A percentile compares a stretch with the other conserved stretches of the same genome.
These are phyloP conservation scores for Lindbergichthys nudifrons DNA, from an alignment of 2,797 vertebrate species.

Conservation along the genomic window DNA sequence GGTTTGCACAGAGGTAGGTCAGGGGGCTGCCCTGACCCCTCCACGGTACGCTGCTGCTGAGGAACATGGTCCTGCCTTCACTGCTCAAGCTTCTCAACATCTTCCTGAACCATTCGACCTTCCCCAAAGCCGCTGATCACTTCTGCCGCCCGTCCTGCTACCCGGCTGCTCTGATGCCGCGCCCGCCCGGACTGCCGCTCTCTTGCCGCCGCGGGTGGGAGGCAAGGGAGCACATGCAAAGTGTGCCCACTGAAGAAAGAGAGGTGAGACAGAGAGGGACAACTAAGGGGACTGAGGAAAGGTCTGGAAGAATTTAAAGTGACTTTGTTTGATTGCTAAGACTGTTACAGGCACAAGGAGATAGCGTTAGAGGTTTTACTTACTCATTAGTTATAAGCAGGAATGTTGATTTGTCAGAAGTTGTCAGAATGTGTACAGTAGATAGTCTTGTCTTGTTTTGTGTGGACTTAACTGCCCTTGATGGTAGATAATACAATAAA, in stretches of 20 bases:
- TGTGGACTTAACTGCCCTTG: neutral
- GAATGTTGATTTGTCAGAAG: too few relatives aligned
- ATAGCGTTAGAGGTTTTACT: too few relatives aligned
- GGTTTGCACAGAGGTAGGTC: constrained; percentile 5
- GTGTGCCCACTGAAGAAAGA: constrained; percentile 66
- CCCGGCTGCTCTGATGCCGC: constrained; percentile 79
- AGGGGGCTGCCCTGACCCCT: constrained; percentile 50
- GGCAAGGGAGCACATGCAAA: constrained; percentile 59
- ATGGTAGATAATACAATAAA: neutral
- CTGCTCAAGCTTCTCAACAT: constrained; percentile 82
- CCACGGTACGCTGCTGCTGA: constrained; percentile 61
- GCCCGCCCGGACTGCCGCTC: constrained; percentile 72
- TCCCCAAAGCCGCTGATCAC: constrained; percentile 36
- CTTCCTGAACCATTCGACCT: constrained; percentile 71
- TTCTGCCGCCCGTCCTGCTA: constrained; percentile 46
- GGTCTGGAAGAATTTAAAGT: constrained; percentile 6
- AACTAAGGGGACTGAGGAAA: neutral
- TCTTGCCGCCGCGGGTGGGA: constrained; percentile 78
- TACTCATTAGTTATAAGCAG: neutral
- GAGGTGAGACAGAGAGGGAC: constrained; percentile 71
- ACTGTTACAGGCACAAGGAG: too few relatives aligned
- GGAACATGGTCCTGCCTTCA: constrained; percentile 84
- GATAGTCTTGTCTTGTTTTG: neutral
- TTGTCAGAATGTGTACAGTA: neutral
- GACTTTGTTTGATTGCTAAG: neutral